Conservation (phyloP, 2,797 vertebrate species). For the Alcedo atthis region DNA sequence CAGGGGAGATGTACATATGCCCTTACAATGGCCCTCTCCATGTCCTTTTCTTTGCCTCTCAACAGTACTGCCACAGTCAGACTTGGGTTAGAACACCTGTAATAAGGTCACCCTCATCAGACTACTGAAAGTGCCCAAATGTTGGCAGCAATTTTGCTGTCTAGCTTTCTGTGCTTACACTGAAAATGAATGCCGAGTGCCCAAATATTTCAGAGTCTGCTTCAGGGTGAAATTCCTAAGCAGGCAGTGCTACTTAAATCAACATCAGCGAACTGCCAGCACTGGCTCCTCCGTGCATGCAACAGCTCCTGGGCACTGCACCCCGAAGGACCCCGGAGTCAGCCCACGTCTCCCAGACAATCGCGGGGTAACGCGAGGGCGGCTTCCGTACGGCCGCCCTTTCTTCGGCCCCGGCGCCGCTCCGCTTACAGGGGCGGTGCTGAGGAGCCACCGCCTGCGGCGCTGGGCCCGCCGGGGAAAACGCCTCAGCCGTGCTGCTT, state of each 20-base stretch:
- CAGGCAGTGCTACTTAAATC: too few relatives aligned
- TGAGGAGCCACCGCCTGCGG: too few relatives aligned
- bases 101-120: background rate
- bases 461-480: background rate
- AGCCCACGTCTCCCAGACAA: fast-evolving
- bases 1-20: background rate
- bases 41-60: background rate
- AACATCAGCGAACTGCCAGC: too few relatives aligned
- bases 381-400: fast-evolving
- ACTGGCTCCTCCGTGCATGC: fast-evolving
- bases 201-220: background rate
- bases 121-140: background rate
- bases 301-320: fast-evolving
- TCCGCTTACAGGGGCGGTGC: too few relatives aligned
- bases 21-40: background rate
- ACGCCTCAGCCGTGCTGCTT: background rate
- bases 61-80: background rate
- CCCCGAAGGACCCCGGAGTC: fast-evolving
- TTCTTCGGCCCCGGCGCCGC: background rate
- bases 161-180: background rate
- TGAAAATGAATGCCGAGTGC: background rate
- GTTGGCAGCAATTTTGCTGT: background rate
- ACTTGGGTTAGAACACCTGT: background rate
- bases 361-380: fast-evolving
- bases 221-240: background rate